Evolutionary conservation across 2,797 vertebrate species (phyloP), one percentile per base, ranked within the genome.

Genomic region (Catharus ustulatus): DNA sequence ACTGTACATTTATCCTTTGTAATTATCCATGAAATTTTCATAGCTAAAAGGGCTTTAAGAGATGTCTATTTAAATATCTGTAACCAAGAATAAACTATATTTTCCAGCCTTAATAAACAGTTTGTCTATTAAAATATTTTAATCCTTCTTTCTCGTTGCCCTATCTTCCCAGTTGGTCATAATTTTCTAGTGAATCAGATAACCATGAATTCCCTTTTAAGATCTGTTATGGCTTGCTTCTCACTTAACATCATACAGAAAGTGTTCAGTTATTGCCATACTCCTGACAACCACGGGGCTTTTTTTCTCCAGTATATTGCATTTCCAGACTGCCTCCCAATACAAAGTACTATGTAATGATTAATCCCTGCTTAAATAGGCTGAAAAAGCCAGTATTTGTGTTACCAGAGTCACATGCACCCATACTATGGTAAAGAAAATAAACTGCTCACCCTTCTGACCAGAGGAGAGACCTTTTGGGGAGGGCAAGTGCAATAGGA

Each of bases 331-430:
- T 61, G 54, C 52, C 52, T 90, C 40, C 48, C 69, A 48, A 27
- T 10, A 26, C 38, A 20, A 90, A 78, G 54, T 75, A 26, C 61
- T 72, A 5, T 75, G 40, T 92, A 95, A 86, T 80, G 54, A 81
- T 88, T 94, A 86, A 88, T 83, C 57, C 86, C 66, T 93, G 58
- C 66, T 68, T 78, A 77, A 68, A 85, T 27, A 81, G n/a, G 21
- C 54, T 81, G 48, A 23, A 52, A 55, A 69, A 74, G 10, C 1
- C 38, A 43, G 15, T 36, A 11, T 57, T 74, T 68, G 30, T 84
- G 54, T 64, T 73, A 52, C 27, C 24, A 54, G 63, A 61, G 43
- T 69, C 80, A 51, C n/a, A 32, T 69, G 30, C 36, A 68, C 5
- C n/a, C 54, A 2, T 30, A 58, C 43, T 26, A 13, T 0, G 0